Evolutionary conservation across 2,113 vertebrate genomes (phyloP).

Genomic region (Pseudolaguvia tuberculata): DNA sequence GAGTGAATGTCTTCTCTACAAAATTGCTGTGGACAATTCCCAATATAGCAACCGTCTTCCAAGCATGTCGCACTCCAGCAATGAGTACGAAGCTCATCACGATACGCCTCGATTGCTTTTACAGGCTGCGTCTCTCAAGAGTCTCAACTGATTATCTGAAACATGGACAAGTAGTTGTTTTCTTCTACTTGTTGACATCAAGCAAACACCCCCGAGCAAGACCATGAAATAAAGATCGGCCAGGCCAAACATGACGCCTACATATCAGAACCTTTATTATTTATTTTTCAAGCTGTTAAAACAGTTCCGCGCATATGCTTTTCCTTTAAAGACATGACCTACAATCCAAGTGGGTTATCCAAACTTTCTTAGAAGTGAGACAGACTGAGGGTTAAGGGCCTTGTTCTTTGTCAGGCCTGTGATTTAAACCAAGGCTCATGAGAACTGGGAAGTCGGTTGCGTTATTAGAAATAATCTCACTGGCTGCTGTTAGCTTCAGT

Average conservation of each 20-base stretch:
- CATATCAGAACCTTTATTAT: conserved; percentile 18
- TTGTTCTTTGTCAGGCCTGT: conserved; percentile 21
- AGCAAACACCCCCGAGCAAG: conserved; percentile 1
- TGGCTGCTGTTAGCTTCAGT: not conserved
- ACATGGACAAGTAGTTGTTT: conserved; percentile 35
- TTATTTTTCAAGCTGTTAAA: conserved; percentile 25
- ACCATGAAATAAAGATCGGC: conserved; percentile 8
- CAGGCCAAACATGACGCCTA: conserved; percentile 7
- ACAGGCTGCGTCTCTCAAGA: conserved; percentile 9
- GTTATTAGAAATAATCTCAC: not conserved
- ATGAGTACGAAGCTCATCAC: conserved; percentile 5
- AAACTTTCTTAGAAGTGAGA: conserved; percentile 19
- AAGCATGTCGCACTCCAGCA: conserved; percentile 10
- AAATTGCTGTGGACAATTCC: conserved; percentile 6
- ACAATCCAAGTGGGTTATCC: conserved; percentile 26
- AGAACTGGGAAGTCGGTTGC: not conserved
- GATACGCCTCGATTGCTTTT: conserved; percentile 21
- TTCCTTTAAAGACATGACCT: conserved; percentile 16
- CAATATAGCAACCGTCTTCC: not conserved
- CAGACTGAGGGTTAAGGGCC: conserved; percentile 20
- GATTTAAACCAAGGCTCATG: conserved; percentile 10
- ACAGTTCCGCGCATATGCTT: not conserved
- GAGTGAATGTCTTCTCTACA: not conserved
- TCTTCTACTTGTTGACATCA: conserved; percentile 16
- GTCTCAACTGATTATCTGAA: conserved; percentile 31